phyloP scores from a whole-genome alignment of 2,888 invertebrate species.

The Leptinotarsa peninsularis region DNA sequence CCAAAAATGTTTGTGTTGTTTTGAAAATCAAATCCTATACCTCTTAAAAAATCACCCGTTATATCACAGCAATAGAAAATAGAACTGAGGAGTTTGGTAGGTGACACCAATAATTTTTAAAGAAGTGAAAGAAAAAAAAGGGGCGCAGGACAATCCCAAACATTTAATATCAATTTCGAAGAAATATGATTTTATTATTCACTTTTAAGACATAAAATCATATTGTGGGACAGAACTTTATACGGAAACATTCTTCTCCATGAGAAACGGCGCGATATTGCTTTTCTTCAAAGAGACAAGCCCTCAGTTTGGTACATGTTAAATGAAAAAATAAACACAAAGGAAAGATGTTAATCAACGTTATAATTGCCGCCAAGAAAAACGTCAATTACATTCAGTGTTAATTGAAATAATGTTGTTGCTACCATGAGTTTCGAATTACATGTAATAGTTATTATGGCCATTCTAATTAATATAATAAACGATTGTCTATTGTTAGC shows the following conservation, averaged over 20 bases:
- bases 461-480: constrained; percentile 13
- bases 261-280: constrained; percentile 6
- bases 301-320: constrained; percentile 8
- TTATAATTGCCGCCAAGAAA: constrained; percentile 21
- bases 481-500: constrained; percentile 17
- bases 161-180: neutral
- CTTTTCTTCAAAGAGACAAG: constrained; percentile 20
- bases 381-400: constrained; percentile 18
- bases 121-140: too few species aligned
- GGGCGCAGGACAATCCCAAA: neutral
- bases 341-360: constrained; percentile 15
- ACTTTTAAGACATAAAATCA: neutral
- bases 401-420: constrained; percentile 19
- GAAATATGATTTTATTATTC: neutral
- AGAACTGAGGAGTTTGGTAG: too few species aligned
- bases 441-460: constrained; percentile 18
- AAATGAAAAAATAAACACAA: constrained; percentile 16
- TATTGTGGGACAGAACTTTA: neutral
- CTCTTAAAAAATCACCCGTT: too few species aligned
- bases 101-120: too few species aligned
- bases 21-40: too few species aligned
- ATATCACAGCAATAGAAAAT: too few species aligned
- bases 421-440: constrained; percentile 20
- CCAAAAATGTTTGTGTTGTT: too few species aligned
- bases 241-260: neutral